Base-by-base conservation (phyloP, 1,140 invertebrate species). In the Zaprionus ghesquierei region DNA sequence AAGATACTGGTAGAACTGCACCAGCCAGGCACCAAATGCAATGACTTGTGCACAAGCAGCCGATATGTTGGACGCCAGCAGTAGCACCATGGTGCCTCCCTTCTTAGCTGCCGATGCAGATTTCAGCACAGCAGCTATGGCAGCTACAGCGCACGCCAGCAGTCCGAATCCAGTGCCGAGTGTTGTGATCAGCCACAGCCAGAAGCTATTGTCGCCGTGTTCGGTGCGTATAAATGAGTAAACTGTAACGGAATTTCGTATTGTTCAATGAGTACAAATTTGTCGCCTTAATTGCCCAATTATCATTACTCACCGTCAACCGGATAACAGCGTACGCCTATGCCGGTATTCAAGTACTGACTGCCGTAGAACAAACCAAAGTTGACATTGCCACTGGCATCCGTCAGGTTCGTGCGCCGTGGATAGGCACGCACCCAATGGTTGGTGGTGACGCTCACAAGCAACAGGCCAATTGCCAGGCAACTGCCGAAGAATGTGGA, bases 401-500 rank as follows among this genome's bases (percentile, higher is more conserved):
- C 94, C 25, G 93, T 86, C 0, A 95, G 94, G 89, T 96, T 96
- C 0, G 94, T 93, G 66, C 95, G 92, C 50, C 94, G 94, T 1
- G 97, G 96, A 66, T 93, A 94, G 0, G 97, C 96, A 29, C 95
- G 95, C 1, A 97, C 94, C 98, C 98, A 99, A 79, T 97, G 95
- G 77, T 97, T 96, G 0, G 97, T 98, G 0, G 96, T 97, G 61
- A 98, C 92, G 25, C 97, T 96, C 10, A 96, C 96, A 12, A 97
- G 95, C 1, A 98, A 94, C 44, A 98, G 91, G 5, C 95, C 97
- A 54, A 98, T 95, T 60, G 96, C 96, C 53, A 97, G 91, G 86
- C 97, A 95, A 62, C 96, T 96, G 5, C 97, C 94, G 71, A 98
- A 95, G 90, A 98, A 98, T 20, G 97, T 98, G 59, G 96, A 94